Percentiles rank a stretch among this genome's conserved stretches.
Evolutionary conservation across 2,113 vertebrate species (phyloP).

Genomic region (Bungarus multicinctus): DNA sequence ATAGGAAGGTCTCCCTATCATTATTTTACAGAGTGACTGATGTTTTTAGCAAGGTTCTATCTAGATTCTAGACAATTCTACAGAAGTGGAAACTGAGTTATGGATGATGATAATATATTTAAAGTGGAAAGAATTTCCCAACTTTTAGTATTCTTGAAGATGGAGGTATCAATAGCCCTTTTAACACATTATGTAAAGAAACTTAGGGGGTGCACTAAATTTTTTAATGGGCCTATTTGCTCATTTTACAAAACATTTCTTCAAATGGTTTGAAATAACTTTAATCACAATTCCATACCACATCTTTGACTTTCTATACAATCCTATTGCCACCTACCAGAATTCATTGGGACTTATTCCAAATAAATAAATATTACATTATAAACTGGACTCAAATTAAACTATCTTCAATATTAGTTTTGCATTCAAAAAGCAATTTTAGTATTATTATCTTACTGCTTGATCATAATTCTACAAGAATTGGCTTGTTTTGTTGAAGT

Average conservation of each 20-base stretch:
- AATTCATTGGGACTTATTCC: neutral
- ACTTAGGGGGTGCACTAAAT: neutral
- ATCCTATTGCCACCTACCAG: neutral
- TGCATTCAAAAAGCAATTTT: neutral
- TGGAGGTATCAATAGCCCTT: neutral
- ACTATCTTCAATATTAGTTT: neutral
- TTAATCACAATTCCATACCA: neutral
- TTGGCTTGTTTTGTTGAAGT: neutral
- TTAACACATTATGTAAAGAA: neutral
- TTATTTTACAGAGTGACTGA: neutral
- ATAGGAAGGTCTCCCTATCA: neutral
- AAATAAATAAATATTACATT: neutral
- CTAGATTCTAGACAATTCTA: neutral
- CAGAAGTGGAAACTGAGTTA: neutral
- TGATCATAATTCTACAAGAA: constrained; percentile 1
- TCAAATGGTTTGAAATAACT: neutral
- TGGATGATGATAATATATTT: neutral
- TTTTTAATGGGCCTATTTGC: neutral
- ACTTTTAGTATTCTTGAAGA: neutral
- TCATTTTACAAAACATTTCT: neutral
- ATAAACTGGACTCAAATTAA: neutral
- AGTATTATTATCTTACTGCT: neutral
- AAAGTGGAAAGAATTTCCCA: neutral
- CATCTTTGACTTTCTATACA: neutral
- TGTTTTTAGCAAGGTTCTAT: neutral